Evolutionary conservation across 2,888 invertebrate species (phyloP).

Genomic region (Cantharis rustica): DNA sequence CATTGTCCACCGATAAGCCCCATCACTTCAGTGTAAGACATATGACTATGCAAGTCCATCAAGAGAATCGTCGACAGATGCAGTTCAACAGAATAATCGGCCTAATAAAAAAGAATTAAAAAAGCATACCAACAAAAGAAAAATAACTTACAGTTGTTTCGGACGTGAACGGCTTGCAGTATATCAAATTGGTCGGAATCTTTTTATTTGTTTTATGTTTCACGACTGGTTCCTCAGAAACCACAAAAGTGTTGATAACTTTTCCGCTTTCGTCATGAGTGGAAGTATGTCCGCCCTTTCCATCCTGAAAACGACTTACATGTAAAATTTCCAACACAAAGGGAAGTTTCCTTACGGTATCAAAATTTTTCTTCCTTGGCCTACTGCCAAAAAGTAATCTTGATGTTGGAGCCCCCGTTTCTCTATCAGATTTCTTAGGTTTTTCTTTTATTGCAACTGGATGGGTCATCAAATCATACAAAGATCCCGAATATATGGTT

Average conservation of each 20-base stretch:
- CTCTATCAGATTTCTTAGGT: constrained; percentile 27
- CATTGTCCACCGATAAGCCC: constrained; percentile 70
- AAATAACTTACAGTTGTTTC: constrained; percentile 60
- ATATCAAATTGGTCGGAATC: constrained; percentile 61
- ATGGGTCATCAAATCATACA: constrained; percentile 43
- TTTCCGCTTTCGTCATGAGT: constrained; percentile 67
- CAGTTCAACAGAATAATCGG: constrained; percentile 65
- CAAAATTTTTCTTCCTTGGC: constrained; percentile 58
- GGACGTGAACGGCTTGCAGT: constrained; percentile 63
- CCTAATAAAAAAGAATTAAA: constrained; percentile 52
- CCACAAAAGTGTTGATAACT: constrained; percentile 56
- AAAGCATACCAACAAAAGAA: background rate
- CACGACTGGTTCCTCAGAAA: constrained; percentile 52
- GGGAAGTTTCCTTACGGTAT: constrained; percentile 54
- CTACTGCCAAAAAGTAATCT: constrained; percentile 30
- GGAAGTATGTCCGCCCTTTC: constrained; percentile 68
- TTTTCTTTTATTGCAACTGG: background rate
- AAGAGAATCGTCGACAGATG: constrained; percentile 65
- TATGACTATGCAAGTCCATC: constrained; percentile 74
- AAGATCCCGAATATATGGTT: constrained; percentile 50
- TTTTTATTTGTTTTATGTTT: constrained; percentile 52
- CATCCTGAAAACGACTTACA: constrained; percentile 54
- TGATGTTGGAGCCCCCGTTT: constrained; percentile 3
- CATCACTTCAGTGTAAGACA: constrained; percentile 74
- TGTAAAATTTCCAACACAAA: background rate